Percentiles rank a stretch among this genome's conserved stretches.
phyloP scores from a whole-genome alignment of 2,888 invertebrate species.

The Mallateleia sp. region DNA sequence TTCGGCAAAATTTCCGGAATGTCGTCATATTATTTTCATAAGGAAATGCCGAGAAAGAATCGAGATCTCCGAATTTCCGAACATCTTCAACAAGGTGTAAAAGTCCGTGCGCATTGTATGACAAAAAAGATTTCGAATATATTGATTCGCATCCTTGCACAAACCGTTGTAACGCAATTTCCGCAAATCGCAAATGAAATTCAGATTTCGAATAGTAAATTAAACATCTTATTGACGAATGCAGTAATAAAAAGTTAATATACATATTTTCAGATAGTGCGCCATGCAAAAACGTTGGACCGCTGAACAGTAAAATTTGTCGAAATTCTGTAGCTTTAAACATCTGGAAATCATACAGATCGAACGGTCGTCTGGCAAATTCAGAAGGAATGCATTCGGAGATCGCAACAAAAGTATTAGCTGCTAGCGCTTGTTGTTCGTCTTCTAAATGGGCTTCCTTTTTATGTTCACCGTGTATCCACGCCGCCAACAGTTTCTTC shows the following conservation, averaged over 20 bases:
- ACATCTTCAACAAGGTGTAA: neutral
- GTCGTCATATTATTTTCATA: neutral
- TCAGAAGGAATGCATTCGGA: conserved; percentile 23
- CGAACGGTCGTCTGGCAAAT: conserved; percentile 36
- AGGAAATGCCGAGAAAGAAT: neutral
- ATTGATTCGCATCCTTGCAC: neutral
- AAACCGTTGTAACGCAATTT: neutral
- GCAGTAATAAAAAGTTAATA: conserved; percentile 17
- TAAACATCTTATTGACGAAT: conserved; percentile 28
- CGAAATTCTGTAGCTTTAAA: conserved; percentile 55
- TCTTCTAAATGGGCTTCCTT: neutral
- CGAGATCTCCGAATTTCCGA: neutral
- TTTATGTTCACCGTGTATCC: conserved; percentile 5
- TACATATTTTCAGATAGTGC: neutral
- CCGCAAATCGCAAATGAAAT: conserved; percentile 18
- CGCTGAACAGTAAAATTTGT: conserved; percentile 34
- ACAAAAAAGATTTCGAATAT: neutral
- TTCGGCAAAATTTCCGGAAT: no score
- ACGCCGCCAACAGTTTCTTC: conserved; percentile 17
- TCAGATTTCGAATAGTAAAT: conserved; percentile 6
- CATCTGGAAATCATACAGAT: no score
- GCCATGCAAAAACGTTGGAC: conserved; percentile 12
- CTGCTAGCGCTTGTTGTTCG: neutral
- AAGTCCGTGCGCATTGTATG: neutral
- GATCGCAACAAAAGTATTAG: neutral